Base-by-base conservation (phyloP, 2,888 invertebrate genomes). In the Panzeria rudis region DNA sequence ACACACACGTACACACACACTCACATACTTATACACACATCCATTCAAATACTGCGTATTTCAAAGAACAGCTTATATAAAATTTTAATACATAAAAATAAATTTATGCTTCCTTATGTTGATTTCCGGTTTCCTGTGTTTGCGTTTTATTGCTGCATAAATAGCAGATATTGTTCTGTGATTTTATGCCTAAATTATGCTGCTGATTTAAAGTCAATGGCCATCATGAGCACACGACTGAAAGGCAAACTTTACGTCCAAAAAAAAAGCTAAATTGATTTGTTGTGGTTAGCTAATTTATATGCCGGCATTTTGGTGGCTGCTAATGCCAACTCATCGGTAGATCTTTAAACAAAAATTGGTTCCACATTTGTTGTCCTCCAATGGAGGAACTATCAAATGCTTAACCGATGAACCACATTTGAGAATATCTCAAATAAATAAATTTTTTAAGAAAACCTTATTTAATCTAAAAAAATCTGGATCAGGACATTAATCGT, bases 51-150 rank as follows among this genome's bases (percentile, higher is more conserved):
- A n/a, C n/a, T n/a, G n/a, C n/a, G n/a, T n/a, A n/a, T n/a, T n/a
- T n/a, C n/a, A n/a, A 59, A 71, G 56, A 71, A 32, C 7, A 59
- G 6, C 4, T 0, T 59, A 9, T 4, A 0, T 59, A 29, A 41
- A 41, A 23, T 44, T 8, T 20, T 20, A 59, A 3, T 50, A 15
- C 47, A 61, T 44, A 61, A 61, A 61, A 72, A 20, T 5, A 59
- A 72, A 61, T 73, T 73, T 73, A 23, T 35, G 47, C 35, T 50
- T 68, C 23, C 44, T 25, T 56, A 17, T 35, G 32, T 35, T 78
- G 20, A 72, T 72, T 59, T 73, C 72, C 52, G 50, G 25, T 38
- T 29, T 38, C 7, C 11, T 61, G 8, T 61, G n/a, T 23, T 62
- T 61, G 44, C 32, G 17, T 35, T 56, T 72, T 44, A 44, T 44